Percentiles rank a stretch among this genome's conserved stretches.
phyloP scores from a whole-genome alignment of 2,888 invertebrate genomes.

The Myathropa florea region DNA sequence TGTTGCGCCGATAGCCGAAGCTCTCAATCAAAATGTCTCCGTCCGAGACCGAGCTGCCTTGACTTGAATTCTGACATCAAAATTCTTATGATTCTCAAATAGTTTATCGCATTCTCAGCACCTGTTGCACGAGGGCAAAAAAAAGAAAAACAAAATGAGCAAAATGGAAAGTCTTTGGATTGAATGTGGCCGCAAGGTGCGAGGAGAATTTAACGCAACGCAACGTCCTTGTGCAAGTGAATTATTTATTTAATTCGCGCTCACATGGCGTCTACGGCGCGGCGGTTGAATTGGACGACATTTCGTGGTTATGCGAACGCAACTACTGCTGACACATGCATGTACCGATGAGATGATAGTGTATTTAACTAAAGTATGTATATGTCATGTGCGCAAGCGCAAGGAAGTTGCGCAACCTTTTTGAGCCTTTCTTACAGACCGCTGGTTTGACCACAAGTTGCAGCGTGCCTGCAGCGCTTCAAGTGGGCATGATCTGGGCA shows the following conservation, averaged over 20 bases:
- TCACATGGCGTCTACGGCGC: background rate
- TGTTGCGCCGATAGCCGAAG: constrained; percentile 13
- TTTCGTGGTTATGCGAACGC: background rate
- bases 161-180: constrained; percentile 59
- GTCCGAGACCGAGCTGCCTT: constrained; percentile 46
- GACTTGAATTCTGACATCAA: constrained; percentile 48
- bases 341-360: constrained; percentile 11
- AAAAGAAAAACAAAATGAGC: too few species aligned
- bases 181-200: constrained; percentile 8
- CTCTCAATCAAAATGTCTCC: constrained; percentile 30
- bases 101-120: constrained; percentile 51
- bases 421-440: background rate
- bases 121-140: constrained; percentile 12
- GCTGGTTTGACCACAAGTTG: background rate
- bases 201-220: constrained; percentile 7
- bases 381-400: background rate
- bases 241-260: constrained; percentile 3
- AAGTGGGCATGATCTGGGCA: background rate
- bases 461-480: background rate
- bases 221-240: constrained; percentile 31
- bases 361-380: constrained; percentile 6
- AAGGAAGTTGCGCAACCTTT: constrained; percentile 43
- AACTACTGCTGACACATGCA: background rate
- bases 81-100: constrained; percentile 35
- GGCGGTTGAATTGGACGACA: constrained; percentile 7